phyloP scores from a whole-genome alignment of 2,888 invertebrate species.

The Dorcus hopei region DNA sequence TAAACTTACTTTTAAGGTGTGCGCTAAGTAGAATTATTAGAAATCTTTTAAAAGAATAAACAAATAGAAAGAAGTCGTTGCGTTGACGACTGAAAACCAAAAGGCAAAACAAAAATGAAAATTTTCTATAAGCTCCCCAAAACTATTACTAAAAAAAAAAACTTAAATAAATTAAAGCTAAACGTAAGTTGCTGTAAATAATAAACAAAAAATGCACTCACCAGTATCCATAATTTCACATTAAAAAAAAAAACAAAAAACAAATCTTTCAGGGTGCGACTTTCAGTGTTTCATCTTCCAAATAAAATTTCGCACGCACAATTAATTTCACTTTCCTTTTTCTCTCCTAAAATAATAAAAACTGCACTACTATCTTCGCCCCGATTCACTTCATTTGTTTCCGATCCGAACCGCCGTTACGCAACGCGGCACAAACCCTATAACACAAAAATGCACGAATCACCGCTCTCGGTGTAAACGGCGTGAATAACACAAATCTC shows the following conservation, averaged over 20 bases:
- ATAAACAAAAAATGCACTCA: slow-evolving; percentile 1
- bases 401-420: not conserved
- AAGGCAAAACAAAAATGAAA: no score
- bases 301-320: not conserved
- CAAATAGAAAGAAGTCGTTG: no score
- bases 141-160: not conserved
- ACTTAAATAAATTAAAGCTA: not conserved
- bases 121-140: no score
- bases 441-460: not conserved
- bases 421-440: not conserved
- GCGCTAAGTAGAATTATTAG: no score
- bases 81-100: no score
- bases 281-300: no score
- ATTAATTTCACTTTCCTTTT: slow-evolving; percentile 4
- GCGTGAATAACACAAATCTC: slow-evolving; percentile 34
- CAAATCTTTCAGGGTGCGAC: not conserved
- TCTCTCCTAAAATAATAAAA: not conserved
- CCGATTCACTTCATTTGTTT: slow-evolving; percentile 12
- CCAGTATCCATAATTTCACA: slow-evolving; percentile 11
- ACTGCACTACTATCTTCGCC: slow-evolving; percentile 2
- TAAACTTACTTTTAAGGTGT: no score
- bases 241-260: not conserved
- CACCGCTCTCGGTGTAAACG: not conserved
- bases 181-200: no score
- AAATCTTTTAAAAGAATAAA: no score